Base-by-base conservation (phyloP, 1,140 invertebrate species). In the Nasonia vitripennis region DNA sequence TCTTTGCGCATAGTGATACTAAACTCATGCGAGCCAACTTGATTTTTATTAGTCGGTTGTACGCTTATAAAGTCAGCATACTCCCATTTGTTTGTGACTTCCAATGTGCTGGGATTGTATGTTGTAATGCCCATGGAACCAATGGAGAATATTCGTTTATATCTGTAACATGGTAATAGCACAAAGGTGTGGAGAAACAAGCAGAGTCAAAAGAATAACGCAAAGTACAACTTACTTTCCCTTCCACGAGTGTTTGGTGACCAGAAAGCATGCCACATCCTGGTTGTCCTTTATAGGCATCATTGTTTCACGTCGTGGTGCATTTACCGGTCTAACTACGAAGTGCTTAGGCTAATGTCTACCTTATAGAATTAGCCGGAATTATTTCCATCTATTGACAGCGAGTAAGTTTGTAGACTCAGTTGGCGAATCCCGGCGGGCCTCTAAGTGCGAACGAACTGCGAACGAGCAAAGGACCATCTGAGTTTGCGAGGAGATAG, bases 181-280 rank as follows among this genome's bases (percentile, higher is more conserved):
- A 27, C 3, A 62, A 20, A 31, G 27, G 27, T 27, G 9, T 41
- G 6, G 0, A 11, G 45, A 51, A 48, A n/a, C 45, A 27, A 68
- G 45, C 23, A 41, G 17, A 45, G 55, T 2, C 12, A 17, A 55
- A 23, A 23, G 10, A 10, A 37, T 34, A 20, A 34, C 0, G 20
- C 2, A 27, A 45, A 45, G n/a, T 7, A n/a, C 20, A 23, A 94
- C 96, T 95, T 94, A 98, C 96, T 98, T 99, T 89, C 93, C 98
- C 97, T 94, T 98, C 99, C 98, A 98, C 97, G 96, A 98, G 92
- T 98, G 98, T 94, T 99, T 99, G 17, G 97, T 99, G 89, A 99
- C 98, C 92, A 98, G 95, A 94, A 98, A 99, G 93, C 98, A 98
- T 86, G 97, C 96, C 90, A 98, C 95, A 96, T 98, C 97, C 91